These are phyloP conservation scores for Anguilla anguilla DNA, from an alignment of 2,797 vertebrate genomes.

Conservation along the genomic window DNA sequence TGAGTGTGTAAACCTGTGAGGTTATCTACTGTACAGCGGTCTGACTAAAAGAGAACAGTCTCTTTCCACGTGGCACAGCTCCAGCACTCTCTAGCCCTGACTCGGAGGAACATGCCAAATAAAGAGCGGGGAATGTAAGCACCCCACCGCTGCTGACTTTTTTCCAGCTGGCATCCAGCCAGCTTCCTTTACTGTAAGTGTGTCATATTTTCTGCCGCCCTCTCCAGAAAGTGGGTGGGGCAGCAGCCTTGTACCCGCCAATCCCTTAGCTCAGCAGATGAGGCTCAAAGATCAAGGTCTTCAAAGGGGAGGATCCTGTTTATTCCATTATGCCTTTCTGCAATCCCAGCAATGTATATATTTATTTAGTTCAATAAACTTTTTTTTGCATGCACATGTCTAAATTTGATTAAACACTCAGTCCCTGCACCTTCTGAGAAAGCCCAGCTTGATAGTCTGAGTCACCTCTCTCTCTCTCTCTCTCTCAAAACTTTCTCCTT, in stretches of 20 bases:
- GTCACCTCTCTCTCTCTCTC: too few relatives aligned
- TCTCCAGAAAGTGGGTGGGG: conserved; percentile 23
- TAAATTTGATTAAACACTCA: not conserved
- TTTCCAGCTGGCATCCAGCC: conserved; percentile 26
- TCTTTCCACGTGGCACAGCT: conserved; percentile 41
- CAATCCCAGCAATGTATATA: not conserved
- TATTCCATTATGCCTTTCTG: conserved; percentile 7
- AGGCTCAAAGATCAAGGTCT: not conserved
- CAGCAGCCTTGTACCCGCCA: not conserved
- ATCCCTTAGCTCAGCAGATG: not conserved
- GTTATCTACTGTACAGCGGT: conserved; percentile 38
- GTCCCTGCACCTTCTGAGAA: not conserved
- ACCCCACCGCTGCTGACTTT: conserved; percentile 30
- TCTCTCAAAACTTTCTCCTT: not conserved
- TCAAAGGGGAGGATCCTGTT: not conserved
- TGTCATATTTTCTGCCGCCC: conserved; percentile 10
- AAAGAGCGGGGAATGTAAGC: conserved; percentile 38
- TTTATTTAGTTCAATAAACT: not conserved
- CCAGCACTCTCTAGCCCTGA: conserved; percentile 39
- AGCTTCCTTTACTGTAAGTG: conserved; percentile 46
- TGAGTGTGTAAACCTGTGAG: conserved; percentile 41
- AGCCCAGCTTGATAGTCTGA: not conserved
- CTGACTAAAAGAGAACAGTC: conserved; percentile 41
- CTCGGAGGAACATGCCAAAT: conserved; percentile 22
- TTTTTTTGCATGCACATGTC: not conserved